Percentiles rank a stretch among this genome's conserved stretches.
Conservation (phyloP, 2,888 invertebrate species). For the Drosophila stalkeri region DNA sequence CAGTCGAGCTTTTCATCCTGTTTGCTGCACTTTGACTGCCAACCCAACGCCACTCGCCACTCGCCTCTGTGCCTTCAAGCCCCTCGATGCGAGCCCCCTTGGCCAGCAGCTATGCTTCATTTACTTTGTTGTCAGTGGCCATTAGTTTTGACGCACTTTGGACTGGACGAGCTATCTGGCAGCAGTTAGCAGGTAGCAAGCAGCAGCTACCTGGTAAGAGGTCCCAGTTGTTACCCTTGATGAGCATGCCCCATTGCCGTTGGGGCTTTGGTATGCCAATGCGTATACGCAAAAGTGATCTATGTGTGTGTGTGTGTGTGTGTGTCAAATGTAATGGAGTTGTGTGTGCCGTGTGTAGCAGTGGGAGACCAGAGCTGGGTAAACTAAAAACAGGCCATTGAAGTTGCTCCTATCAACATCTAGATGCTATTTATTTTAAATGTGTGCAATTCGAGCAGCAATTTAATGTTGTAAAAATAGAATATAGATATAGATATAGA, state of each 20-base stretch:
- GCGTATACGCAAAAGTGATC: slow-evolving; percentile 38
- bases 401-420: slow-evolving; percentile 5
- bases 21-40: slow-evolving; percentile 34
- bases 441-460: slow-evolving; percentile 1
- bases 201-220: slow-evolving; percentile 12
- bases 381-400: slow-evolving; percentile 19
- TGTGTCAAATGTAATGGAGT: slow-evolving; percentile 53
- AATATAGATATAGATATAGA: not conserved
- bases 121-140: slow-evolving; percentile 79
- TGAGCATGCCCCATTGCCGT: slow-evolving; percentile 54
- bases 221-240: slow-evolving; percentile 47
- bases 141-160: slow-evolving; percentile 79
- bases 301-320: slow-evolving; percentile 12
- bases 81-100: slow-evolving; percentile 13
- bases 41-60: not conserved
- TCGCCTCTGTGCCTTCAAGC: no score
- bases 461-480: not conserved
- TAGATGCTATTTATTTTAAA: not conserved
- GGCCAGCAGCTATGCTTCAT: slow-evolving; percentile 72
- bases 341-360: slow-evolving; percentile 15
- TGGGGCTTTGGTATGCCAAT: slow-evolving; percentile 45
- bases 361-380: not conserved
- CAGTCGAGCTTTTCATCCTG: slow-evolving; percentile 24
- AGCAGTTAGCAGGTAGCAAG: slow-evolving; percentile 3
- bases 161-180: slow-evolving; percentile 30